These are phyloP conservation scores for Eulemur albifrons DNA, from an alignment of 2,797 vertebrate genomes.

Conservation along the genomic window DNA sequence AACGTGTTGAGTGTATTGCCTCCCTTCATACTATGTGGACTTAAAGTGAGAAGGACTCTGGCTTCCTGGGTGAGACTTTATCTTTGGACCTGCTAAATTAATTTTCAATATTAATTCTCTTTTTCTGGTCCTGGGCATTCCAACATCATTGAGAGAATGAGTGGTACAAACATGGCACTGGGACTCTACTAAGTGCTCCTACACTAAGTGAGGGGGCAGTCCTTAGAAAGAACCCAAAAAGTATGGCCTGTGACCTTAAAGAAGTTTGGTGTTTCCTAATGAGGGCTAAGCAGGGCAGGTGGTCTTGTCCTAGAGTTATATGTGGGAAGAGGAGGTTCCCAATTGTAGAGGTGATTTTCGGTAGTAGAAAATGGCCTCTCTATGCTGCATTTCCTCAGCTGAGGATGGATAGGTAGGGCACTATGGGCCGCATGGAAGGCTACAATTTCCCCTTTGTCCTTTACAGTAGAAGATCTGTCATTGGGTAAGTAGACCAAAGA, in stretches of 20 bases:
- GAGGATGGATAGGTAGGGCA: neutral
- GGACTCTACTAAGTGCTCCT: neutral
- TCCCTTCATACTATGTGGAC: neutral
- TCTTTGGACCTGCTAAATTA: slow-evolving; percentile 6
- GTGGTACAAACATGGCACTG: neutral
- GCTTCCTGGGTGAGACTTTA: slow-evolving; percentile 13
- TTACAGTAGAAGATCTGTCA: neutral
- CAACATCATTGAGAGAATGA: neutral
- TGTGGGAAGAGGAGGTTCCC: neutral
- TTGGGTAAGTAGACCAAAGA: slow-evolving; percentile 7
- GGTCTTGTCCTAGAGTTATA: neutral
- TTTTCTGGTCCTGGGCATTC: slow-evolving; percentile 2
- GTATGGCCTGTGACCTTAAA: neutral
- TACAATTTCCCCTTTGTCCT: neutral
- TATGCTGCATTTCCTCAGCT: slow-evolving; percentile 12
- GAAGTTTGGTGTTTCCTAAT: neutral
- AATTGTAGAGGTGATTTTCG: neutral
- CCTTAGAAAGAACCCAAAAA: neutral
- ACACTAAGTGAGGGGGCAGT: neutral
- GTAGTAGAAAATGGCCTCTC: neutral
- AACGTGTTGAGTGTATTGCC: neutral
- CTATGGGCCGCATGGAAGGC: neutral
- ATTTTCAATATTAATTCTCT: neutral
- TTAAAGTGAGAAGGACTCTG: slow-evolving; percentile 4
- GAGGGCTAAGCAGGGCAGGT: neutral